Base-by-base conservation (phyloP, 2,888 invertebrate species). In the Chrysina gloriosa region DNA sequence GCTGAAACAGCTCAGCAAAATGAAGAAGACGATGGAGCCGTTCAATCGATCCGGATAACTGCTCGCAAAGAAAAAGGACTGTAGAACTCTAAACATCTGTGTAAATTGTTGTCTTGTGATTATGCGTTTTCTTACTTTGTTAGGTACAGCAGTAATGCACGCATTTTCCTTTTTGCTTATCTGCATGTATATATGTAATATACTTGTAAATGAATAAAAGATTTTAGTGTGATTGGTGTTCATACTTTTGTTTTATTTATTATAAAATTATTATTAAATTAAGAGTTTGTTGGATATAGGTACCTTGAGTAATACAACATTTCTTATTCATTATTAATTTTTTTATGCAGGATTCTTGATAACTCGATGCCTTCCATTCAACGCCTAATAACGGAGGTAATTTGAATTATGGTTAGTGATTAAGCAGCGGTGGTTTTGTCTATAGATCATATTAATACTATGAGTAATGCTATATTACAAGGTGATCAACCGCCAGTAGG, bases 1-100 rank as follows among this genome's bases (percentile, higher is more conserved):
- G 90, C 89, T 58, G 92, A 88, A 75, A 84, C 78, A 56, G 82
- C 84, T 9, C 79, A 78, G 63, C 75, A 88, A 74, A 82, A 83
- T 3, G 89, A 89, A 65, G 78, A 73, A 70, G 39, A 70, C 4
- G 65, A 73, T 9, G 68, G 72, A 7, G 63, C 73, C 3, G 70
- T 74, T 45, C 71, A 73, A 65, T 72, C 73, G 67, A 21, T 76
- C 71, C 68, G 73, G 67, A 19, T 75, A 23, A 76, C 75, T 23
- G 76, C 77, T 48, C 76, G 78, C 42, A 76, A 76, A 65, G 81
- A 81, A 70, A 77, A 45, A 61, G 66, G 47, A 63, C 69, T 54
- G 52, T 69, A 21, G 69, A 69, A 66, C 31, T 69, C 25, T 69
- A 66, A 69, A 61, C 34, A 11, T 36, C 48, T 16, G 31, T 34